phyloP scores from a whole-genome alignment of 1,140 invertebrate species.

The Heterodera schachtii region DNA sequence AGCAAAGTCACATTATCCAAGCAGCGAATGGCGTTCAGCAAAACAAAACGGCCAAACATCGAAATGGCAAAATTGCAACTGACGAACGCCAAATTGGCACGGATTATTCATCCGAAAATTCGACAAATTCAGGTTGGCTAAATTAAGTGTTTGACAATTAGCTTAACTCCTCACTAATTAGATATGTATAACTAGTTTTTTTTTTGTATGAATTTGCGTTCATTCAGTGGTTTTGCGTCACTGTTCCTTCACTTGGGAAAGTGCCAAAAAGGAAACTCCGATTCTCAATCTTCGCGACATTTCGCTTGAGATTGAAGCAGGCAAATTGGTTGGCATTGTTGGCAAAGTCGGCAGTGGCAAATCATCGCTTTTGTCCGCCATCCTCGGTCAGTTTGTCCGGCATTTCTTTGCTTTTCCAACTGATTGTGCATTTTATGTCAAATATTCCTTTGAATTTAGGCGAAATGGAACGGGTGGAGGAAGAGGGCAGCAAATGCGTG shows the following conservation, averaged over 20 bases:
- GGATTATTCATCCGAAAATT: slow-evolving; percentile 1
- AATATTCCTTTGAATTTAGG: slow-evolving; percentile 21
- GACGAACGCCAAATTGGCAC: background rate
- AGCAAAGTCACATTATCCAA: slow-evolving; percentile 25
- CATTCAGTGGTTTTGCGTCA: slow-evolving; percentile 31
- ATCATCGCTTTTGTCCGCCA: slow-evolving; percentile 48
- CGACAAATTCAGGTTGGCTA: too few relatives aligned
- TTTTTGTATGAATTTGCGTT: background rate
- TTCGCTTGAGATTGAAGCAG: slow-evolving; percentile 56
- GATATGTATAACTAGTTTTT: background rate
- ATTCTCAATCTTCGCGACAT: slow-evolving; percentile 45
- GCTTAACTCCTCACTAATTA: background rate
- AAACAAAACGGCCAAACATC: background rate
- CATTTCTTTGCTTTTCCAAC: too few relatives aligned
- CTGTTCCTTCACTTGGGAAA: slow-evolving; percentile 44
- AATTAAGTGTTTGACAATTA: too few relatives aligned
- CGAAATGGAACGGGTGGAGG: slow-evolving; percentile 35
- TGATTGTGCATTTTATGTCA: background rate
- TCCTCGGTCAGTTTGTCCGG: slow-evolving; percentile 5
- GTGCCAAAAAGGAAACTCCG: background rate
- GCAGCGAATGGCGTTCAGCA: background rate
- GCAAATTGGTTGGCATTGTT: slow-evolving; percentile 77
- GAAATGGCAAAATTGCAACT: background rate
- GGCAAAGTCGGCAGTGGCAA: slow-evolving; percentile 80
- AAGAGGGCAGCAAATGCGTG: slow-evolving; percentile 16